Evolutionary conservation across 2,888 invertebrate genomes (phyloP).

Genomic region (Brachyopa scutellaris): DNA sequence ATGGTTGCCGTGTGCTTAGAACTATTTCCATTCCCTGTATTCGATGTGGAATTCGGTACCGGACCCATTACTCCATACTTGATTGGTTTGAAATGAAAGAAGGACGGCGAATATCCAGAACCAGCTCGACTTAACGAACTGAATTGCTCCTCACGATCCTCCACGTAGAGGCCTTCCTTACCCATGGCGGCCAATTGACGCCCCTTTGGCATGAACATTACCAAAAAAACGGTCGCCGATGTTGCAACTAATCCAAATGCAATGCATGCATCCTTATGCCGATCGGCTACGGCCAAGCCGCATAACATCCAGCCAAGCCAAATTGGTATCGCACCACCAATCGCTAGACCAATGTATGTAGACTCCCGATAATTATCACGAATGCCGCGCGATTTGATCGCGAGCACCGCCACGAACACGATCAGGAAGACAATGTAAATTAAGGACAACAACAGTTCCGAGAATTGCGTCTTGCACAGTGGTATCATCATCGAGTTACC

Average conservation of each 20-base stretch:
- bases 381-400: conserved; percentile 92
- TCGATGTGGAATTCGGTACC: conserved; percentile 82
- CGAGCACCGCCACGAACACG: conserved; percentile 91
- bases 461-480: conserved; percentile 86
- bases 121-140: conserved; percentile 90
- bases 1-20: conserved; percentile 82
- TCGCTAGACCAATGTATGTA: conserved; percentile 94
- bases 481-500: conserved; percentile 81
- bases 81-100: conserved; percentile 95
- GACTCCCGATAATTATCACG: conserved; percentile 97
- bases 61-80: conserved; percentile 88
- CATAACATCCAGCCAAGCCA: conserved; percentile 93
- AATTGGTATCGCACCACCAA: conserved; percentile 92
- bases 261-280: conserved; percentile 92
- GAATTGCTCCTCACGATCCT: conserved; percentile 91
- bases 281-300: conserved; percentile 89
- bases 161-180: conserved; percentile 91
- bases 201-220: conserved; percentile 97
- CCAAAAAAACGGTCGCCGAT: conserved; percentile 92
- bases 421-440: conserved; percentile 93
- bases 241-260: conserved; percentile 94
- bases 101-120: conserved; percentile 94
- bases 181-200: conserved; percentile 95
- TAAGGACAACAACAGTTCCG: conserved; percentile 89
- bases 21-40: conserved; percentile 81